These are phyloP conservation scores for Drosophila littoralis DNA, from an alignment of 1,140 invertebrate genomes.

Conservation along the genomic window DNA sequence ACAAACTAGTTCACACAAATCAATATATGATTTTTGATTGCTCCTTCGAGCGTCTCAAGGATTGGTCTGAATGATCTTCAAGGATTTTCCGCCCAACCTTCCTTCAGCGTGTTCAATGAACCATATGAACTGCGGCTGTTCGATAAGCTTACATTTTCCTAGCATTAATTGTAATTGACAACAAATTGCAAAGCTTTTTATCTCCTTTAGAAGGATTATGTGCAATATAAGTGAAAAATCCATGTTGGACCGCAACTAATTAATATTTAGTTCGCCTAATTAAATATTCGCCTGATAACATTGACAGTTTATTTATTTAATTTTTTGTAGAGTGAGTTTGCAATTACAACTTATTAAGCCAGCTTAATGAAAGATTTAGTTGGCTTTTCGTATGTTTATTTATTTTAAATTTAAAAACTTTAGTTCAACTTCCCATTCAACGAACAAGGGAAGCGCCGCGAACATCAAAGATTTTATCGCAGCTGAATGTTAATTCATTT, in stretches of 20 bases:
- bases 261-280: background rate
- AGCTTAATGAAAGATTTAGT: background rate
- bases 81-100: background rate
- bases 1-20: slow-evolving; percentile 34
- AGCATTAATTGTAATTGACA: slow-evolving; percentile 5
- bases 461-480: too few relatives aligned
- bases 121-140: background rate
- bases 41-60: slow-evolving; percentile 1
- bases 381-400: background rate
- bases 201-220: too few relatives aligned
- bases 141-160: slow-evolving; percentile 15
- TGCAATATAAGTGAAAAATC: too few relatives aligned
- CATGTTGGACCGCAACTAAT: background rate
- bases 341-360: background rate
- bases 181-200: background rate
- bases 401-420: background rate
- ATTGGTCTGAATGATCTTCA: background rate
- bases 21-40: slow-evolving; percentile 37
- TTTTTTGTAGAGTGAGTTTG: background rate
- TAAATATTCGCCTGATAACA: too few relatives aligned
- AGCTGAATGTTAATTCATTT: too few relatives aligned
- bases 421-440: background rate
- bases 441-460: too few relatives aligned
- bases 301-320: background rate
- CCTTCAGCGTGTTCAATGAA: slow-evolving; percentile 11